Evolutionary conservation across 2,113 vertebrate species (phyloP).

Genomic region (Morphnarchus princeps): DNA sequence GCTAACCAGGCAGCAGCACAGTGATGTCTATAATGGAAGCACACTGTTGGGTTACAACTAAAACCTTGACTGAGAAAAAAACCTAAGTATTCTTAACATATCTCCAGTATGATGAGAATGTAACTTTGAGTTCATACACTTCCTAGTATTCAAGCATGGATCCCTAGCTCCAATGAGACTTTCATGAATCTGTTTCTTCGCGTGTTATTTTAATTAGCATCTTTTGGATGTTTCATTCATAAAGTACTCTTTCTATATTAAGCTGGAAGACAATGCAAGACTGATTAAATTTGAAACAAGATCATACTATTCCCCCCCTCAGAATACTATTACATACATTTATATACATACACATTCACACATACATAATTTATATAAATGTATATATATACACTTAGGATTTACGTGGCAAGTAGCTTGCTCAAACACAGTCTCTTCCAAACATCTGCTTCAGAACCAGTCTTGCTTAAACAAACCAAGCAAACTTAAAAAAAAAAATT

Average conservation of each 20-base stretch:
- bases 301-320: neutral
- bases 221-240: neutral
- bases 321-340: neutral
- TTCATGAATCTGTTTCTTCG: neutral
- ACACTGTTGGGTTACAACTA: neutral
- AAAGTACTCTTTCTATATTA: neutral
- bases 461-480: neutral
- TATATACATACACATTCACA: neutral
- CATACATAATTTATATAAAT: neutral
- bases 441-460: neutral
- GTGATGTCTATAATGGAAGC: neutral
- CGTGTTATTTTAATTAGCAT: neutral
- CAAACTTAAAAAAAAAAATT: neutral
- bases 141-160: neutral
- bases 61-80: neutral
- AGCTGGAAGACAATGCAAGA: neutral
- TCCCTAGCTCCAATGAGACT: neutral
- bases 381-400: fast-evolving
- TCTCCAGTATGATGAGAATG: neutral
- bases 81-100: neutral
- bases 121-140: neutral
- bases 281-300: neutral
- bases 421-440: neutral
- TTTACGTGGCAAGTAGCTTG: neutral
- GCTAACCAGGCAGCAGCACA: neutral